Percentiles rank a stretch among this genome's conserved stretches.
phyloP scores from a whole-genome alignment of 2,888 invertebrate species.

The Drosophila limbata region DNA sequence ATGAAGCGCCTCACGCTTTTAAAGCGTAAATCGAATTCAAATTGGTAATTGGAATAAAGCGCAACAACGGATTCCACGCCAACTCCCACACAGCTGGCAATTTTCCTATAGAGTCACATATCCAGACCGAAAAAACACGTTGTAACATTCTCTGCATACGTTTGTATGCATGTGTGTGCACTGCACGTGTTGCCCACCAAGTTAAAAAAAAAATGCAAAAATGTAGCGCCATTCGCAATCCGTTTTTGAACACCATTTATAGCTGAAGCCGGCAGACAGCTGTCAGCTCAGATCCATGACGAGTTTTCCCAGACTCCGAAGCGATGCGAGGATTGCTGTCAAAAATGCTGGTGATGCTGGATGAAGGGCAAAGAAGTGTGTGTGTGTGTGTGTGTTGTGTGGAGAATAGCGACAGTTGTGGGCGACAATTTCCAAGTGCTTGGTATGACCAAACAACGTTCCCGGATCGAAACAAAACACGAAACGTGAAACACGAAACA shows the following conservation, averaged over 20 bases:
- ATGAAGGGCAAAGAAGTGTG: background rate
- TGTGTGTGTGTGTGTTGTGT: too few relatives aligned
- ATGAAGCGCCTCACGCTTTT: conserved; percentile 34
- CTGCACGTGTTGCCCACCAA: conserved; percentile 61
- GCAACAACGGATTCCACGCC: conserved; percentile 28
- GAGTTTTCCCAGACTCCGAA: conserved; percentile 25
- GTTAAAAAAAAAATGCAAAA: conserved; percentile 1
- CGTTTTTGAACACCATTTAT: conserved; percentile 66
- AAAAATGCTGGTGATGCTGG: conserved; percentile 26
- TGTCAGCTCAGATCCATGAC: conserved; percentile 47
- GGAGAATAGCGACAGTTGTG: conserved; percentile 11
- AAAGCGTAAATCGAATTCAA: conserved; percentile 72
- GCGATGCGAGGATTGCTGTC: conserved; percentile 24
- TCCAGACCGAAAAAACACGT: conserved; percentile 45
- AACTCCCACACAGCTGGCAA: conserved; percentile 20
- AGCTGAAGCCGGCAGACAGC: conserved; percentile 44
- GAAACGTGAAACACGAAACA: background rate
- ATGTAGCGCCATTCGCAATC: conserved; percentile 52
- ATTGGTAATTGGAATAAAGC: conserved; percentile 76
- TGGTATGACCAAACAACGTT: conserved; percentile 31
- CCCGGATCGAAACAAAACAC: conserved; percentile 43
- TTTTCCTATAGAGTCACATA: conserved; percentile 11
- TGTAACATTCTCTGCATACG: conserved; percentile 39
- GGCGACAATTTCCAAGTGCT: conserved; percentile 55
- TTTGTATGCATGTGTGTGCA: conserved; percentile 14